Conservation (phyloP, 2,113 vertebrate species). For the Paramormyrops kingsleyae region DNA sequence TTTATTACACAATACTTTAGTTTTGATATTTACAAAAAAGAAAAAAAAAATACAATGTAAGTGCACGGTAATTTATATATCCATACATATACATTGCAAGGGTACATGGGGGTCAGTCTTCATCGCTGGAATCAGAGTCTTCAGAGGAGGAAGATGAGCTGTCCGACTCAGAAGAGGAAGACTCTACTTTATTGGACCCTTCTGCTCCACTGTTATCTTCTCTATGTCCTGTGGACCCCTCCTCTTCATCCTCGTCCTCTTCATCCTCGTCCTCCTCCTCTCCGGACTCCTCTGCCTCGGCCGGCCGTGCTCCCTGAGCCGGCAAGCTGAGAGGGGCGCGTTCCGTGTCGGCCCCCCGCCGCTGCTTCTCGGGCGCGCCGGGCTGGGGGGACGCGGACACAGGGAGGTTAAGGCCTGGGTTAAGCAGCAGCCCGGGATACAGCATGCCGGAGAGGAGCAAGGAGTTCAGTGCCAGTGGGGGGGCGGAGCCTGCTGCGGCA, state of each 20-base stretch:
- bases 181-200: constrained; percentile 85
- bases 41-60: constrained; percentile 84
- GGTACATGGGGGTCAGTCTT: constrained; percentile 79
- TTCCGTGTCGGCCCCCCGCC: constrained; percentile 77
- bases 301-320: constrained; percentile 31
- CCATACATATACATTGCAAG: constrained; percentile 68
- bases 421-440: constrained; percentile 99
- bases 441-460: constrained; percentile 93
- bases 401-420: constrained; percentile 99
- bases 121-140: constrained; percentile 89
- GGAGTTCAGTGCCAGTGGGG: constrained; percentile 85
- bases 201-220: constrained; percentile 87
- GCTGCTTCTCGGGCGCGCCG: constrained; percentile 71
- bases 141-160: constrained; percentile 83
- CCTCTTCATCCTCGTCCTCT: constrained; percentile 41
- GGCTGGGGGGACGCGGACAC: constrained; percentile 75
- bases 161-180: constrained; percentile 83
- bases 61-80: constrained; percentile 77
- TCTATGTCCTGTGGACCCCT: constrained; percentile 60
- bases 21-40: constrained; percentile 91
- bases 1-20: constrained; percentile 89
- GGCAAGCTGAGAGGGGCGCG: constrained; percentile 43
- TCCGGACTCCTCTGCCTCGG: constrained; percentile 23
- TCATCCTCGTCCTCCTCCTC: constrained; percentile 32
- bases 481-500: constrained; percentile 58